Evolutionary conservation across 1,140 invertebrate species (phyloP), one percentile per base, ranked within the genome.

Genomic region (Drosophila grimshawi): DNA sequence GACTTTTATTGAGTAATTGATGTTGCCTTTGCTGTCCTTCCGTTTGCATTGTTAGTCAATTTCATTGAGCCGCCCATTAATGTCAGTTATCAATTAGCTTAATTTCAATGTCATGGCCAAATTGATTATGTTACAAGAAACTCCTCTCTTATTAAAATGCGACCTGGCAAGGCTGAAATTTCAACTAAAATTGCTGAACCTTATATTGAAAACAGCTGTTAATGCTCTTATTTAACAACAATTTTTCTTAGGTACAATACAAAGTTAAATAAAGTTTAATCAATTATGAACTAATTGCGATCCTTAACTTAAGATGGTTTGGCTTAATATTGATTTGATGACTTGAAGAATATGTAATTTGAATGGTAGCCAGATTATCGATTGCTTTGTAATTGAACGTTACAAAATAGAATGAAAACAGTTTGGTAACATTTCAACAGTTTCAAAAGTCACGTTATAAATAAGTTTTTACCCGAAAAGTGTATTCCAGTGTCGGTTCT

Each of bases 1-100:
- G 78, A 33, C 46, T 67, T 65, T 69, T 67, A 76, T 78, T 75
- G 79, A 86, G 75, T 79, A 86, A 86, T 86, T 86, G 81, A 81
- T 86, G 81, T 70, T 79, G 46, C 56, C 62, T 49, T 55, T 64
- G 46, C 35, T 64, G 53, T 39, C 63, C 64, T 46, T 68, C 37
- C 6, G 10, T 30, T 5, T 48, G 43, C 32, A 29, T 57, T 57
- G 10, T 57, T 57, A 10, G 30, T n/a, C 37, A 62, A 62, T 69
- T 51, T 32, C 30, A 29, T 51, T 37, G 45, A 27, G 53, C 19
- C 5, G 41, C 4, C 39, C 43, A 45, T 37, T 64, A 64, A 48
- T 51, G 55, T 27, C 64, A 59, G 51, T 57, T 59, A 51, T 70
- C 67, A 70, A 70, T 70, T 70, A 70, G 43, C 5, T 33, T 37